Conservation (phyloP, 1,140 invertebrate genomes). For the Druon quercuslanigerum region DNA sequence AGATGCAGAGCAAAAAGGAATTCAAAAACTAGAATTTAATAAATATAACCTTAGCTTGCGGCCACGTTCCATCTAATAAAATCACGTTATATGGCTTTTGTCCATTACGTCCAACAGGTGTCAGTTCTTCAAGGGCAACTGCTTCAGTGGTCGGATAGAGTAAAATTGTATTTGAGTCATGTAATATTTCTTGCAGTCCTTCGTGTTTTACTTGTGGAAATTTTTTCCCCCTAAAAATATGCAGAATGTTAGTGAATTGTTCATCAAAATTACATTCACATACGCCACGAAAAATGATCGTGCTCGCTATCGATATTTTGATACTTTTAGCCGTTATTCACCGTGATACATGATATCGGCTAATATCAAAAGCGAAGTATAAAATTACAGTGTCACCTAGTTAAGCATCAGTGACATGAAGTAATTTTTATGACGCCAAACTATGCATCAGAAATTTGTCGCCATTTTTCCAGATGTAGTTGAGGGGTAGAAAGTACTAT, state of each 20-base stretch:
- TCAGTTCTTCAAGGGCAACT: conserved; percentile 77
- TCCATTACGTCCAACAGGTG: conserved; percentile 60
- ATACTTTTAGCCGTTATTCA: too few species aligned
- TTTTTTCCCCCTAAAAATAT: conserved; percentile 85
- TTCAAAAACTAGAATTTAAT: background rate
- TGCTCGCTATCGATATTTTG: too few species aligned
- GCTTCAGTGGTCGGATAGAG: conserved; percentile 89
- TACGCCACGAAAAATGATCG: too few species aligned
- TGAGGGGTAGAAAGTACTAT: too few species aligned
- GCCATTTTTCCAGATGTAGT: too few species aligned
- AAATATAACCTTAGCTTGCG: conserved; percentile 85
- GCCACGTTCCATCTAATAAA: conserved; percentile 95
- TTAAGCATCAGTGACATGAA: too few species aligned
- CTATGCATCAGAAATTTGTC: too few species aligned
- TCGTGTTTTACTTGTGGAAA: conserved; percentile 84
- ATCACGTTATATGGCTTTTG: conserved; percentile 85
- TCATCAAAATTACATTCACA: conserved; percentile 1
- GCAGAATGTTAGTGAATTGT: conserved; percentile 3
- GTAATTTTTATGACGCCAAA: too few species aligned
- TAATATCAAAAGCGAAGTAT: too few species aligned
- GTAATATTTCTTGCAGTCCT: conserved; percentile 81
- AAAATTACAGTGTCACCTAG: too few species aligned
- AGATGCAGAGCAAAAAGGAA: too few species aligned
- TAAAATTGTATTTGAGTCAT: conserved; percentile 83
- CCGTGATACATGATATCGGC: too few species aligned